phyloP scores from a whole-genome alignment of 2,113 vertebrate genomes.

The Proterorhinus semilunaris region DNA sequence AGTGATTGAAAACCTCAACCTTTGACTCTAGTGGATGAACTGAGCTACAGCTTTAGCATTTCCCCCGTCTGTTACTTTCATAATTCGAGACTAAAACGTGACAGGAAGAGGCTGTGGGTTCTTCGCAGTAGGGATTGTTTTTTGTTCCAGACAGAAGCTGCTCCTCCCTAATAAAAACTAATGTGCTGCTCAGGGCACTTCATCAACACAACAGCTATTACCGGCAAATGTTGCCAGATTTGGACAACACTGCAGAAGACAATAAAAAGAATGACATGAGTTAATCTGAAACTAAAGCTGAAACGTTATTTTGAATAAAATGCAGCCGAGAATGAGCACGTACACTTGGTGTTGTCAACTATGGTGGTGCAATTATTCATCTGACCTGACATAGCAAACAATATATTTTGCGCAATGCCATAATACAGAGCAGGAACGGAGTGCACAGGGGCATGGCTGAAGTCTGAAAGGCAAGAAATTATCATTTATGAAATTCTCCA shows the following conservation, averaged over 20 bases:
- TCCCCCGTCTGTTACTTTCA: not conserved
- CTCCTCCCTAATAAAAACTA: conserved; percentile 47
- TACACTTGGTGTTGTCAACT: not conserved
- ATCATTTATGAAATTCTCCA: not conserved
- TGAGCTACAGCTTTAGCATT: too few relatives aligned
- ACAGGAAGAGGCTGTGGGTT: conserved; percentile 20
- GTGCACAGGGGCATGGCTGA: not conserved
- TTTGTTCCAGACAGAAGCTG: conserved; percentile 42
- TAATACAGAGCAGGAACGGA: not conserved
- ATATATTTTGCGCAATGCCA: not conserved
- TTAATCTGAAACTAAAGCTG: not conserved
- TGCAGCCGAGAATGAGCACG: not conserved
- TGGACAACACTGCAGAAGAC: not conserved
- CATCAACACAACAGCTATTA: conserved; percentile 23
- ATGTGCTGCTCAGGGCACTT: conserved; percentile 29
- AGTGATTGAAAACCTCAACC: too few relatives aligned
- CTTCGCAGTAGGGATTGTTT: conserved; percentile 32
- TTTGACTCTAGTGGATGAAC: too few relatives aligned
- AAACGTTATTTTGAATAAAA: not conserved
- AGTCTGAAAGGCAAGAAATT: not conserved
- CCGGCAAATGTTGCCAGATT: conserved; percentile 7
- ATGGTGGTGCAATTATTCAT: not conserved
- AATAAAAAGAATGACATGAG: not conserved
- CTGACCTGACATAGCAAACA: not conserved
- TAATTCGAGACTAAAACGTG: conserved; percentile 1